A percentile compares a stretch with the other conserved stretches of the same genome.
Conservation (phyloP, 1,140 invertebrate species). For the Anastatus disparis region DNA sequence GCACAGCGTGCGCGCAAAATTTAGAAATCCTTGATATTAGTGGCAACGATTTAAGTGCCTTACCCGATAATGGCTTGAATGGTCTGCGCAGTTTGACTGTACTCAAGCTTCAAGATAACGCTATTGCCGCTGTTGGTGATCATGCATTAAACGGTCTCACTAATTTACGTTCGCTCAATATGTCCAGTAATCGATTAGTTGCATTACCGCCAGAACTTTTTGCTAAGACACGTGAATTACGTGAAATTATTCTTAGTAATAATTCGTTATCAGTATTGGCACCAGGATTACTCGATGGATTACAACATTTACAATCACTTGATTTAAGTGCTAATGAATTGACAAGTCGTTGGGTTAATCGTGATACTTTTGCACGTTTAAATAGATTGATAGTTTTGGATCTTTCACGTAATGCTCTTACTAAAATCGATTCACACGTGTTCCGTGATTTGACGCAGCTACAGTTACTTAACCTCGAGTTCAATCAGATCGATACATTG, state of each 20-base stretch:
- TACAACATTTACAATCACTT: constrained; percentile 80
- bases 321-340: constrained; percentile 83
- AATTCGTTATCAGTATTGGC: constrained; percentile 82
- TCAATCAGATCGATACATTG: constrained; percentile 79
- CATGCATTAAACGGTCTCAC: constrained; percentile 76
- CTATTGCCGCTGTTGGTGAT: constrained; percentile 77
- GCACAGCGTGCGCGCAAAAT: constrained; percentile 71
- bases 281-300: constrained; percentile 78
- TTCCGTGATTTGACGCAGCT: constrained; percentile 82
- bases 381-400: constrained; percentile 80
- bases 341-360: constrained; percentile 82
- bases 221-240: constrained; percentile 73
- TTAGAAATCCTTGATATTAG: constrained; percentile 80
- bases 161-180: constrained; percentile 76
- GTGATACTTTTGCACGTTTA: constrained; percentile 80
- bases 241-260: constrained; percentile 81
- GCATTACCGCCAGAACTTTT: constrained; percentile 81
- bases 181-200: constrained; percentile 81
- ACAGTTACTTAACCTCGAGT: constrained; percentile 80
- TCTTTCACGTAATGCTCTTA: constrained; percentile 78
- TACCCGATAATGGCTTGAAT: constrained; percentile 77
- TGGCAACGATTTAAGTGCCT: constrained; percentile 75
- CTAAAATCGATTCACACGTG: constrained; percentile 75
- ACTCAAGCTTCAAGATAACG: constrained; percentile 79
- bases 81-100: constrained; percentile 74